phyloP scores from a whole-genome alignment of 1,140 invertebrate genomes.

The Parapsyche elsis region DNA sequence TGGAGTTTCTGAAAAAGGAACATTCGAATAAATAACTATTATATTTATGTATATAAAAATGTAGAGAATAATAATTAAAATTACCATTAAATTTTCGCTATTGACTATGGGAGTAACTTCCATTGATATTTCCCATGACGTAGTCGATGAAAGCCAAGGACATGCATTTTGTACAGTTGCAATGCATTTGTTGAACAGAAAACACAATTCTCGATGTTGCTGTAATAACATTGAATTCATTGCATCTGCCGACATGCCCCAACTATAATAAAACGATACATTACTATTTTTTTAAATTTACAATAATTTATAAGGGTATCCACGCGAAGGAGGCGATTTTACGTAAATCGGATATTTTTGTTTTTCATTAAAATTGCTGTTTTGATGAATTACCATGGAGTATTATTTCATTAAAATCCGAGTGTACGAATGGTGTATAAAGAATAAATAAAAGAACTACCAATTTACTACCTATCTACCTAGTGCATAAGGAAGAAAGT shows the following conservation, averaged over 20 bases:
- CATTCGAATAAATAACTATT: background rate
- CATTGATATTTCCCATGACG: background rate
- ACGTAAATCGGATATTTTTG: too few relatives aligned
- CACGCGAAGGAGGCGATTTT: too few relatives aligned
- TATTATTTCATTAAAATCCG: background rate
- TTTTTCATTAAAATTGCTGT: too few relatives aligned
- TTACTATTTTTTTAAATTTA: too few relatives aligned
- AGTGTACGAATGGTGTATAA: background rate
- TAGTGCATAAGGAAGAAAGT: too few relatives aligned
- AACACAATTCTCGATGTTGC: conserved; percentile 37
- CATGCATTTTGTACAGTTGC: conserved; percentile 29
- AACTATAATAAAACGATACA: conserved; percentile 15
- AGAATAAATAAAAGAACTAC: too few relatives aligned
- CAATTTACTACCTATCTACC: too few relatives aligned
- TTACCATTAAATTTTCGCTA: conserved; percentile 18
- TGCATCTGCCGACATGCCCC: conserved; percentile 6
- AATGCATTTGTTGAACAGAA: background rate
- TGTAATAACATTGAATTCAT: conserved; percentile 25
- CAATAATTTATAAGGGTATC: too few relatives aligned
- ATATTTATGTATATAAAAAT: background rate
- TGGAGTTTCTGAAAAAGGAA: conserved; percentile 63
- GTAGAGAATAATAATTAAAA: background rate
- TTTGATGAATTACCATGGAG: too few relatives aligned
- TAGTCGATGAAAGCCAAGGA: conserved; percentile 42
- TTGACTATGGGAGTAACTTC: background rate